A percentile compares a stretch with the other conserved stretches of the same genome.
Evolutionary conservation across 2,797 vertebrate genomes (phyloP).

Genomic region (Clamator glandarius): DNA sequence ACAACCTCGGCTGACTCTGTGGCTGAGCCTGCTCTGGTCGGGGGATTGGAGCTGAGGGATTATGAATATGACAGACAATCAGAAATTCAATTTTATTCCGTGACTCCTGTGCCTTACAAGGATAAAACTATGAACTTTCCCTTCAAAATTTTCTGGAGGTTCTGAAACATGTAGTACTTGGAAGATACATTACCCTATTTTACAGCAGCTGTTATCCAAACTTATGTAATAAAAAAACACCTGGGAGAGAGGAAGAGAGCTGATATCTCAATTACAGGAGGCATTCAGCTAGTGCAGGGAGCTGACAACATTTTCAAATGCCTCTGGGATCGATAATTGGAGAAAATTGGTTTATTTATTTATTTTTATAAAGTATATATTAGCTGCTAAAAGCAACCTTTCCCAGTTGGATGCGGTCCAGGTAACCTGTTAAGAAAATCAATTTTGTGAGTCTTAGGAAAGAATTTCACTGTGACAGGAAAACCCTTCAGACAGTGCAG

Average conservation of each 20-base stretch:
- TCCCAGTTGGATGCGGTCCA: background rate
- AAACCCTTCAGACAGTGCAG: background rate
- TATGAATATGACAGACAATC: background rate
- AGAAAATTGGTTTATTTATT: background rate
- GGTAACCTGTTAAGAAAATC: background rate
- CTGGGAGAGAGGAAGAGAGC: background rate
- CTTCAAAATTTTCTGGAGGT: background rate
- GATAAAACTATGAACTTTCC: background rate
- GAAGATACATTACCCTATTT: background rate
- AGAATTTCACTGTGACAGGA: background rate
- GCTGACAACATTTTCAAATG: background rate
- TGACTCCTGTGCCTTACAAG: background rate
- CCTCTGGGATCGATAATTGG: background rate
- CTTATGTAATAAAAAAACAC: background rate
- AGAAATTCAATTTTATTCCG: background rate
- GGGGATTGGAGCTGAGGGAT: background rate
- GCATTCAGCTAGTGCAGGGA: background rate
- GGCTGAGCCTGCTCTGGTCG: background rate
- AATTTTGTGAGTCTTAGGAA: background rate
- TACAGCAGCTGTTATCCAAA: background rate
- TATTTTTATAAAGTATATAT: background rate
- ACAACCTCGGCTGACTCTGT: background rate
- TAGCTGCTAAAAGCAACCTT: background rate
- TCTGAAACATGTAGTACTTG: background rate
- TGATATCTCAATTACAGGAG: background rate